phyloP scores from a whole-genome alignment of 2,797 vertebrate genomes.

The Centropyge bicolor region DNA sequence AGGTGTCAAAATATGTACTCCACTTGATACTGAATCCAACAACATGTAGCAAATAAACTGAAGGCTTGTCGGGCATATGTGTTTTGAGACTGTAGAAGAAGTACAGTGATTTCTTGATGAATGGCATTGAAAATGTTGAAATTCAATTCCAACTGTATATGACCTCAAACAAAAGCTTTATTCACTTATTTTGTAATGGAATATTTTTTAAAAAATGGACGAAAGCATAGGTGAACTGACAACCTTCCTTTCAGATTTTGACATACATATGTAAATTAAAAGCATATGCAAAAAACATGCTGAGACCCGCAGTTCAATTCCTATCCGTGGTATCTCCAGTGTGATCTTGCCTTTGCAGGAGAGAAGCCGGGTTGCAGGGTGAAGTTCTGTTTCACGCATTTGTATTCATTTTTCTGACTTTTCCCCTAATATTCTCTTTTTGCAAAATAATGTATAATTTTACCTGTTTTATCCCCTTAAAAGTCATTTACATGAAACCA shows the following conservation, averaged over 20 bases:
- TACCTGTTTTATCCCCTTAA: neutral
- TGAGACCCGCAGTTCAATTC: no score
- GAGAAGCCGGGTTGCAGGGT: no score
- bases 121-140: neutral
- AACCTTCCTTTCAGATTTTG: neutral
- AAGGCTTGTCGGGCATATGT: conserved; percentile 12
- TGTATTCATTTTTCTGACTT: neutral
- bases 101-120: neutral
- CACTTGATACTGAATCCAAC: conserved; percentile 52
- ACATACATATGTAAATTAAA: neutral
- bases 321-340: no score
- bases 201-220: neutral
- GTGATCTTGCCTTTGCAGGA: no score
- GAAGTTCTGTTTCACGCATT: neutral
- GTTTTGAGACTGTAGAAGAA: neutral
- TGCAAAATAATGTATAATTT: neutral
- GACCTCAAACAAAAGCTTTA: neutral
- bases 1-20: conserved; percentile 63
- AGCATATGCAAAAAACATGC: neutral
- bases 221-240: neutral
- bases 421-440: neutral
- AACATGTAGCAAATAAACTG: conserved; percentile 40
- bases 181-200: neutral
- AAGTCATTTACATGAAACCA: no score
- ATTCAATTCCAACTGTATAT: neutral